phyloP scores from a whole-genome alignment of 2,888 invertebrate species.

The Scaptomyza parva region DNA sequence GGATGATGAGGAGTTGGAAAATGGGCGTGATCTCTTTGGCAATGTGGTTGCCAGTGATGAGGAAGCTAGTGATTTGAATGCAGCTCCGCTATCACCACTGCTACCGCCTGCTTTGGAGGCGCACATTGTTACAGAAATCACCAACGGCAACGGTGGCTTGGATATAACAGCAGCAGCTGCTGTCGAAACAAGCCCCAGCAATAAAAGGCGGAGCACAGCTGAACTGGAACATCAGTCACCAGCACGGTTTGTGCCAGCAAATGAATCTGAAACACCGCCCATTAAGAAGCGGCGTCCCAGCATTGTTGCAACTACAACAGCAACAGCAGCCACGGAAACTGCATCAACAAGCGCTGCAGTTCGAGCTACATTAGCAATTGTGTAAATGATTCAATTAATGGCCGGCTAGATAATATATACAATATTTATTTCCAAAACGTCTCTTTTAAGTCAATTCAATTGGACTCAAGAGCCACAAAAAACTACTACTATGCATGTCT shows the following conservation, averaged over 20 bases:
- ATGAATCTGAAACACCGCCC: constrained; percentile 61
- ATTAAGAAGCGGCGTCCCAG: constrained; percentile 70
- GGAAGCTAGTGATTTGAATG: constrained; percentile 66
- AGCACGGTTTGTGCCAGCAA: neutral
- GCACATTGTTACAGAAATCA: constrained; percentile 80
- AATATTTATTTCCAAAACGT: constrained; percentile 60
- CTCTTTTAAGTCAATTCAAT: constrained; percentile 42
- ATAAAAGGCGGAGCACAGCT: constrained; percentile 47
- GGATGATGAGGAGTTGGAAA: constrained; percentile 79
- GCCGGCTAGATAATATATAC: constrained; percentile 42
- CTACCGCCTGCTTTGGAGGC: constrained; percentile 80
- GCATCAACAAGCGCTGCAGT: constrained; percentile 6
- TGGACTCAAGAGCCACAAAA: constrained; percentile 20
- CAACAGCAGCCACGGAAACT: constrained; percentile 1
- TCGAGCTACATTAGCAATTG: constrained; percentile 40
- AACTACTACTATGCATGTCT: constrained; percentile 33
- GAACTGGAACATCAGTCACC: constrained; percentile 4
- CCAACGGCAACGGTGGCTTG: constrained; percentile 27
- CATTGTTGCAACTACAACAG: constrained; percentile 10
- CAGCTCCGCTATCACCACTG: constrained; percentile 74
- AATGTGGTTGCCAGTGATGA: constrained; percentile 68
- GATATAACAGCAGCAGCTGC: constrained; percentile 7
- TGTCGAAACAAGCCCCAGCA: constrained; percentile 33
- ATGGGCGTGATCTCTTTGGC: constrained; percentile 45
- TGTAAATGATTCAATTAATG: constrained; percentile 53